Evolutionary conservation across 2,888 invertebrate species (phyloP).

Genomic region (Nesidiocoris tenuis): DNA sequence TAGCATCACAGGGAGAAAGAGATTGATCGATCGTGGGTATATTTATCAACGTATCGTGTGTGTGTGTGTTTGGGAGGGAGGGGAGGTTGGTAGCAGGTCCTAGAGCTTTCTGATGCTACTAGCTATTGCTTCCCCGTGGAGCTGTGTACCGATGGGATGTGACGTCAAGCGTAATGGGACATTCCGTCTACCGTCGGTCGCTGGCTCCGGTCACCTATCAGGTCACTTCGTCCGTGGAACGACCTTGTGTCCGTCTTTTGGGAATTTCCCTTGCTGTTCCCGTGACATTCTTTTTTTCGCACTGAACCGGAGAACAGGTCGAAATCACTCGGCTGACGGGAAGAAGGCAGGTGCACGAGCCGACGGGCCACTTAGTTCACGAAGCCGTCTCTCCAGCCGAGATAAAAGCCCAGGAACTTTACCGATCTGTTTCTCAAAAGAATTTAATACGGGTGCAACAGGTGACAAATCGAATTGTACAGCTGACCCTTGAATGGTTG

Average conservation of each 20-base stretch:
- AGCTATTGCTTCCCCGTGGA: neutral
- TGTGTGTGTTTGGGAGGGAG: too few species aligned
- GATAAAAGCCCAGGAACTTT: neutral
- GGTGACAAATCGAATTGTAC: too few species aligned
- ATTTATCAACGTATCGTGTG: too few species aligned
- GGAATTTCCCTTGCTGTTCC: neutral
- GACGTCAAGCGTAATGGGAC: neutral
- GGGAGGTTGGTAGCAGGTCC: too few species aligned
- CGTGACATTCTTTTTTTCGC: neutral
- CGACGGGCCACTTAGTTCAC: neutral
- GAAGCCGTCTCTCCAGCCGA: neutral
- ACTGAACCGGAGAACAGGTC: neutral
- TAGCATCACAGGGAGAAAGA: too few species aligned
- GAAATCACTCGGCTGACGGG: neutral
- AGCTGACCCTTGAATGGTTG: too few species aligned
- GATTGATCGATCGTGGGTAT: too few species aligned
- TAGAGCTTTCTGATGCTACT: too few species aligned
- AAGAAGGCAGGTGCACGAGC: neutral
- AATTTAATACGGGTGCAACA: neutral
- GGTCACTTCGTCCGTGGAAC: neutral
- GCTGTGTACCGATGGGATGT: neutral
- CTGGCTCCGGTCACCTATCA: neutral
- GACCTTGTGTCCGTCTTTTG: neutral
- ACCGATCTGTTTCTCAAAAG: neutral
- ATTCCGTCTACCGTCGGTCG: neutral